These are phyloP conservation scores for Hydra vulgaris DNA, from an alignment of 30 jellyfish, hydroid and myxozoan genomes.

Conservation along the genomic window DNA sequence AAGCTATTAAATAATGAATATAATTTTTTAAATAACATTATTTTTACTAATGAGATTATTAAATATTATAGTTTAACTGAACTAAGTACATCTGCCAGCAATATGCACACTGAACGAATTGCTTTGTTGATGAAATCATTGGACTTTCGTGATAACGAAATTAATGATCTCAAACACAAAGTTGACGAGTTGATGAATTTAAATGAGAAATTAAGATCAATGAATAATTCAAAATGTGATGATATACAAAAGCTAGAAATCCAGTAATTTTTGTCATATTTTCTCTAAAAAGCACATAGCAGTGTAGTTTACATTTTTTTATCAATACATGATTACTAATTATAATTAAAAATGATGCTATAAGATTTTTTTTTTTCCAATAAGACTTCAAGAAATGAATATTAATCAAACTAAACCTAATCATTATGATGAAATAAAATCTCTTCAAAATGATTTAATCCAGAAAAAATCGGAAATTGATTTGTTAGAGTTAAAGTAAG, in stretches of 20 bases:
- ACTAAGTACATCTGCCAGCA: slow-evolving; percentile 16
- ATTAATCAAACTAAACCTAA: background rate
- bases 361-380: too few relatives aligned
- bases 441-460: background rate
- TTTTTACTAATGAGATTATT: background rate
- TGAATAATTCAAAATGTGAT: slow-evolving; percentile 60
- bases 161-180: slow-evolving; percentile 21
- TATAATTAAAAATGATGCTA: too few relatives aligned
- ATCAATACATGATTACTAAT: too few relatives aligned
- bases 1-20: too few relatives aligned
- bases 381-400: background rate
- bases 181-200: slow-evolving; percentile 54
- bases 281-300: too few relatives aligned
- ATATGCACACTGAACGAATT: slow-evolving; percentile 19
- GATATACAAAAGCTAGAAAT: slow-evolving; percentile 73
- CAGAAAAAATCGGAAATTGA: slow-evolving; percentile 18
- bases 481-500: slow-evolving; percentile 77
- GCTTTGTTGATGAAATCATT: slow-evolving; percentile 25
- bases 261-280: slow-evolving; percentile 26
- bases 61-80: slow-evolving; percentile 5
- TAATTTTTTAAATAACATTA: too few relatives aligned
- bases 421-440: background rate
- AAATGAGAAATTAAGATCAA: slow-evolving; percentile 61
- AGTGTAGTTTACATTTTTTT: too few relatives aligned
- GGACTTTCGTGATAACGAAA: slow-evolving; percentile 14